Conservation (phyloP, 1,140 invertebrate genomes). For the Aphelinus certus region DNA sequence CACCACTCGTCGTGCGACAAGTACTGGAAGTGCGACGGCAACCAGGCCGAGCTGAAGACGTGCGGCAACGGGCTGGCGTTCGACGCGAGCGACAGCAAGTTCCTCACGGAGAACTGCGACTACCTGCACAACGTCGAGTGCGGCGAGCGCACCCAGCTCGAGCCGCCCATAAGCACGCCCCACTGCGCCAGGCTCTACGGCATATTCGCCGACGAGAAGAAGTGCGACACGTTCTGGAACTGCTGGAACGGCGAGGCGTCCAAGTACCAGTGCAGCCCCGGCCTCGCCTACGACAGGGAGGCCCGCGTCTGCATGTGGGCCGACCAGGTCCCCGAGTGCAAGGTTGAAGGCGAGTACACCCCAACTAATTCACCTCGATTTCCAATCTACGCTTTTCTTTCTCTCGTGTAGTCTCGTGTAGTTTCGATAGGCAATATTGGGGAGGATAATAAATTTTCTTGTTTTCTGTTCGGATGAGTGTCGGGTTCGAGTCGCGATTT, state of each 20-base stretch:
- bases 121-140: constrained; percentile 96
- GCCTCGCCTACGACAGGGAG: constrained; percentile 91
- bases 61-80: constrained; percentile 95
- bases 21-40: constrained; percentile 95
- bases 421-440: no score
- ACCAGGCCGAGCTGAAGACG: constrained; percentile 86
- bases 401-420: no score
- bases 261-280: constrained; percentile 92
- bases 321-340: constrained; percentile 91
- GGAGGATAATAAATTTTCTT: no score
- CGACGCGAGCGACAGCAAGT: constrained; percentile 87
- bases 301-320: constrained; percentile 95
- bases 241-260: constrained; percentile 95
- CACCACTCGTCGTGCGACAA: constrained; percentile 91
- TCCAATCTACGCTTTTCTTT: no score
- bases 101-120: constrained; percentile 92
- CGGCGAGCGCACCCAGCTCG: constrained; percentile 84
- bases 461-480: no score
- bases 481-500: no score
- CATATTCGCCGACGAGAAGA: constrained; percentile 88
- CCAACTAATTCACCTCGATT: no score
- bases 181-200: constrained; percentile 90
- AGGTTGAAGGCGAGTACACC: constrained; percentile 75
- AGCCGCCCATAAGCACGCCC: constrained; percentile 85
- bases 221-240: constrained; percentile 95